Base-by-base conservation (phyloP, 2,888 invertebrate species). In the Pyrrhia umbra region DNA sequence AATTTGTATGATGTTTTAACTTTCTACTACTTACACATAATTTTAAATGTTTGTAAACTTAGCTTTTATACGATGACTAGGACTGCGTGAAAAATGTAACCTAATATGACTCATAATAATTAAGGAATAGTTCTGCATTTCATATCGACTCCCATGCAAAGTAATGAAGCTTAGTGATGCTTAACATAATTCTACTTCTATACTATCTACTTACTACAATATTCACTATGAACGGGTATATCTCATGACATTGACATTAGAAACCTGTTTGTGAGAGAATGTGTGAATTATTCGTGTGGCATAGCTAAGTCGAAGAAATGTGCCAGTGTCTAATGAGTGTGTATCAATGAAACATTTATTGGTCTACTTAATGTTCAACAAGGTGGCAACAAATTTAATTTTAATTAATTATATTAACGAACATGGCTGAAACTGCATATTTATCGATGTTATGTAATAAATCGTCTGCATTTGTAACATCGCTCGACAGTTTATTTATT, bases 61-160 rank as follows among this genome's bases (percentile, higher is more conserved):
- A 74, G 70, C 68, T 74, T 68, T 74, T 68, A 46, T 74, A 70
- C 60, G 16, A 73, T 50, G 34, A 60, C 21, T 68, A 73, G 45
- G 34, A 60, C 21, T 68, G 18, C 15, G 25, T 42, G 49, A 70
- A 8, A 23, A 61, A 42, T 45, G n/a, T 60, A 69, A 37, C 23
- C 39, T 9, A 50, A 43, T 13, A 34, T 46, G n/a, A 50, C 5
- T 40, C 8, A 18, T 16, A 47, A 16, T 60, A 16, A 47, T 16
- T 16, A n/a, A n/a, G n/a, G 30, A 47, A 71, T 15, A 25, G 8
- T n/a, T 37, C 23, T 39, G 65, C 20, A 27, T 71, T 71, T 54
- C 16, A 13, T 20, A 43, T 43, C 37, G n/a, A 65, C 13, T 65
- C 30, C 23, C n/a, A 10, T 30, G 21, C 15, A 51, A 39, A 20